Conservation (phyloP, 2,113 vertebrate genomes). For the Thomomys bottae region DNA sequence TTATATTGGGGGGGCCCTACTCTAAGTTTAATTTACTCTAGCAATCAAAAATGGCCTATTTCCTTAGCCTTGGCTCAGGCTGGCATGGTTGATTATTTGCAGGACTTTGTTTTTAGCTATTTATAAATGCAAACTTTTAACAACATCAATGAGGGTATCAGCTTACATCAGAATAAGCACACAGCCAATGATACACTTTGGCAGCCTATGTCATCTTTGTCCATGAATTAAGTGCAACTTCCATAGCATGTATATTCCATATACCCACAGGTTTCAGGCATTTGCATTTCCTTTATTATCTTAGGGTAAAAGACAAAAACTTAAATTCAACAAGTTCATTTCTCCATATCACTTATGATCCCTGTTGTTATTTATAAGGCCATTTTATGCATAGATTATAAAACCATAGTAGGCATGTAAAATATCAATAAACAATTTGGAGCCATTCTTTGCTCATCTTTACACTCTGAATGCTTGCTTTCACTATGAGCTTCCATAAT, state of each 20-base stretch:
- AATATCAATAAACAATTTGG: not conserved
- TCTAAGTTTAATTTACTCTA: not conserved
- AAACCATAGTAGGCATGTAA: not conserved
- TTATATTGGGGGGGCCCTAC: not conserved
- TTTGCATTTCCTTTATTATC: not conserved
- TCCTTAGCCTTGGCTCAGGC: slow-evolving; percentile 5
- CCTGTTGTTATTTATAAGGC: not conserved
- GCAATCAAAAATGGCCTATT: not conserved
- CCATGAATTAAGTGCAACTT: not conserved
- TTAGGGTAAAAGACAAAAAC: slow-evolving; percentile 16
- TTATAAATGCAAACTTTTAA: not conserved
- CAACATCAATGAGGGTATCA: not conserved
- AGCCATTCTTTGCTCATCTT: not conserved
- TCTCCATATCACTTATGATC: not conserved
- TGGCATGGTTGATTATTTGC: not conserved
- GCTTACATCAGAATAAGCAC: not conserved
- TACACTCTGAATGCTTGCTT: not conserved
- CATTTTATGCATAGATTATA: not conserved
- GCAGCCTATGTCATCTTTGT: not conserved
- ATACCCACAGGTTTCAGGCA: not conserved
- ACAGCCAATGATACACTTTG: not conserved
- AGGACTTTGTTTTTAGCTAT: not conserved
- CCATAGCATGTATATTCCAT: not conserved
- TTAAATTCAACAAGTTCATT: slow-evolving; percentile 3
- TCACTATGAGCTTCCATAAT: not conserved